phyloP scores from a whole-genome alignment of 1,140 invertebrate species.

The Pseudomyrmex dendroicus region DNA sequence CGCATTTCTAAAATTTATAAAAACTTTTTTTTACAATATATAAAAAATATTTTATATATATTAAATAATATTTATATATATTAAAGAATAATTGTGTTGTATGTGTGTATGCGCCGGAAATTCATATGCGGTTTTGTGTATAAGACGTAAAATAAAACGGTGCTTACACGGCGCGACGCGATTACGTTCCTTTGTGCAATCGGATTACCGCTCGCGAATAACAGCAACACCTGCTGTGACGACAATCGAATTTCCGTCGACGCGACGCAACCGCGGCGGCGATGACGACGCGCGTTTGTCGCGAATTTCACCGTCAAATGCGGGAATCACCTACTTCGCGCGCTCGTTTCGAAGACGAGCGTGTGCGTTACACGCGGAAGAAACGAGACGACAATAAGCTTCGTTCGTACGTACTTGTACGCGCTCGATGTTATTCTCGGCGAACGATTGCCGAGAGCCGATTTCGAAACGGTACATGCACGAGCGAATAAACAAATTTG shows the following conservation, averaged over 20 bases:
- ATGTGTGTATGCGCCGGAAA: neutral
- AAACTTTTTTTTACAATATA: too few species aligned
- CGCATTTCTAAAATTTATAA: too few species aligned
- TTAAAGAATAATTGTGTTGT: too few species aligned
- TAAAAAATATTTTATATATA: too few species aligned
- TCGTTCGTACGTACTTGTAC: neutral
- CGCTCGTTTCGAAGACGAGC: too few species aligned
- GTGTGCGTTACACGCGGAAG: too few species aligned
- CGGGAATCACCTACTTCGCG: neutral
- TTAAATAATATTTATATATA: too few species aligned
- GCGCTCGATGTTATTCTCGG: conserved; percentile 6
- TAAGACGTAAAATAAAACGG: neutral
- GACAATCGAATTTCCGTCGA: conserved; percentile 33
- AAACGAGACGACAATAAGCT: neutral
- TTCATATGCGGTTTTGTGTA: neutral
- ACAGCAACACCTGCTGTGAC: conserved; percentile 15
- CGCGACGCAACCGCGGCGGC: conserved; percentile 8
- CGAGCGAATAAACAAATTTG: conserved; percentile 59
- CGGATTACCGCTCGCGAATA: neutral
- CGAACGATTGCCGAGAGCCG: conserved; percentile 19
- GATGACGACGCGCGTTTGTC: neutral
- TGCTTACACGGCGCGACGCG: neutral
- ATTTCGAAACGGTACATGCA: conserved; percentile 52
- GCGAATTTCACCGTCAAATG: conserved; percentile 28
- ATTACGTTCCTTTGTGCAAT: conserved; percentile 16